A percentile compares a stretch with the other conserved stretches of the same genome.
Evolutionary conservation across 1,140 invertebrate genomes (phyloP).

Genomic region (Pseudachorutes palmiensis): DNA sequence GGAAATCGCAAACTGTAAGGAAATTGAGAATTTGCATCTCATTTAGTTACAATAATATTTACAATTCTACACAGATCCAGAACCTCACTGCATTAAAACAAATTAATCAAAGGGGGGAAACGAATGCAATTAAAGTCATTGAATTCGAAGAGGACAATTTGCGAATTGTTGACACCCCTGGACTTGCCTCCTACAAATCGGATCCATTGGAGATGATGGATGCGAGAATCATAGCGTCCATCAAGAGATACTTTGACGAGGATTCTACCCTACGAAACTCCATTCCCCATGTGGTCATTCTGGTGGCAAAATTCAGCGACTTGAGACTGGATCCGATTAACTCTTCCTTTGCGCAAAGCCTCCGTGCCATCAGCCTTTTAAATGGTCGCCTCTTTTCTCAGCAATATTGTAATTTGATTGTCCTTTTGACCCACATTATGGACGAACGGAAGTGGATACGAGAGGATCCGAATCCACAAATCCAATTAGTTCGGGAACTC

Average conservation of each 20-base stretch:
- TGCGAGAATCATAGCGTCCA: constrained; percentile 17
- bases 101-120: constrained; percentile 7
- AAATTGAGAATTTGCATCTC: not conserved
- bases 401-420: constrained; percentile 25
- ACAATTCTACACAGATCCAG: not conserved
- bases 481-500: constrained; percentile 9
- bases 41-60: not conserved
- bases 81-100: not conserved
- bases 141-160: constrained; percentile 23
- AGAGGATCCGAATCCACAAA: not conserved
- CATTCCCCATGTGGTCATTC: constrained; percentile 23
- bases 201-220: constrained; percentile 21
- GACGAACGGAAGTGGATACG: constrained; percentile 11
- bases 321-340: not conserved
- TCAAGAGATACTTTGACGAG: constrained; percentile 29
- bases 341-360: constrained; percentile 20
- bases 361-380: constrained; percentile 22
- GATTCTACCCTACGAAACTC: constrained; percentile 11
- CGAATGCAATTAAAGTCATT: constrained; percentile 16
- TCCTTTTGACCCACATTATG: constrained; percentile 29
- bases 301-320: constrained; percentile 23
- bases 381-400: constrained; percentile 19
- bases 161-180: constrained; percentile 28
- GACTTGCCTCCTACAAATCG: constrained; percentile 18
- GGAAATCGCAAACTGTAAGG: not conserved